Conservation (phyloP, 2,888 invertebrate genomes). For the Pachydiplax longipennis region DNA sequence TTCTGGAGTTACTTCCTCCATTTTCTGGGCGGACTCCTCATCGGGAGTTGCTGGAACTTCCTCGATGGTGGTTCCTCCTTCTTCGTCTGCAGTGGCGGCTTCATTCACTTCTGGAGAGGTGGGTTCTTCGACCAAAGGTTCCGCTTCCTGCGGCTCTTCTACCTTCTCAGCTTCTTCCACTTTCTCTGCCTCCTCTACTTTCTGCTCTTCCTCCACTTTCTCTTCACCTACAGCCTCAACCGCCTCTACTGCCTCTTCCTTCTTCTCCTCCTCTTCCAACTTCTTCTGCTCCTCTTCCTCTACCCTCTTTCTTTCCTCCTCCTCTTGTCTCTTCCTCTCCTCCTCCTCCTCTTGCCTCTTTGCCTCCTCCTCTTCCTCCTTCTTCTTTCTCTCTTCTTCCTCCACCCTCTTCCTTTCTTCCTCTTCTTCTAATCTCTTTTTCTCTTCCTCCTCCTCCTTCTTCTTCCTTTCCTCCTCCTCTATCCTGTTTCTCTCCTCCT, state of each 20-base stretch:
- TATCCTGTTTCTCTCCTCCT: background rate
- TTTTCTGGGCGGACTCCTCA: slow-evolving; percentile 3
- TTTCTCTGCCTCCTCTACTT: background rate
- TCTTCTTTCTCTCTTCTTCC: background rate
- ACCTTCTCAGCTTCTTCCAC: background rate
- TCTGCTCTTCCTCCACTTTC: background rate
- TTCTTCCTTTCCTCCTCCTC: slow-evolving; percentile 48
- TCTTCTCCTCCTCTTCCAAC: slow-evolving; percentile 53
- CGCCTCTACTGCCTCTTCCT: slow-evolving; percentile 60
- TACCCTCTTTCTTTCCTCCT: slow-evolving; percentile 49
- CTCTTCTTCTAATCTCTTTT: background rate
- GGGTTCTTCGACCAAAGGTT: slow-evolving; percentile 48
- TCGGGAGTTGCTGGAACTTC: slow-evolving; percentile 43
- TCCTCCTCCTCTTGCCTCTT: slow-evolving; percentile 55
- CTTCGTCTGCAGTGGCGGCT: background rate
- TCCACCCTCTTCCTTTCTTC: background rate
- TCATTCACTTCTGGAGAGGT: slow-evolving; percentile 30
- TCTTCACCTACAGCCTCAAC: slow-evolving; percentile 57
- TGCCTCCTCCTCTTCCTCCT: background rate
- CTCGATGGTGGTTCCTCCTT: slow-evolving; percentile 24
- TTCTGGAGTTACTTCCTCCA: background rate
- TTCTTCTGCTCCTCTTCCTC: slow-evolving; percentile 49
- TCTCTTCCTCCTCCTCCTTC: background rate
- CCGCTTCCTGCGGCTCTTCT: background rate
- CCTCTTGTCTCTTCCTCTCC: slow-evolving; percentile 64